Evolutionary conservation across 2,888 invertebrate genomes (phyloP).

Genomic region (Resseliella maxima): DNA sequence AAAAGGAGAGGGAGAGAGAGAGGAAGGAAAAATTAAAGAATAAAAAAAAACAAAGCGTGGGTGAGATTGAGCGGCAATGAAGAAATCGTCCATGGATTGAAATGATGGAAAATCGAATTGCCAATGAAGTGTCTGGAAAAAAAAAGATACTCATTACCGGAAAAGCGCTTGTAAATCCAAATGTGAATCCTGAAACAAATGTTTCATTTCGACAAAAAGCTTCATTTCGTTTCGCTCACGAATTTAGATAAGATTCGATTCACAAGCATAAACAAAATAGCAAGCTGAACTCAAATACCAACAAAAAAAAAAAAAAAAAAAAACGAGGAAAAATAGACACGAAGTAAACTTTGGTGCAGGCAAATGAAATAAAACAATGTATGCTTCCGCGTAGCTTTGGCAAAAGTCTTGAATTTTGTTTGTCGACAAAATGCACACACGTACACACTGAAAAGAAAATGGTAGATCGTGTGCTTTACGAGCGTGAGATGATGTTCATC

Average conservation of each 20-base stretch:
- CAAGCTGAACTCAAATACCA: too few species aligned
- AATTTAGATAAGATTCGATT: neutral
- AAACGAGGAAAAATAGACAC: too few species aligned
- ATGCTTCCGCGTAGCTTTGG: neutral
- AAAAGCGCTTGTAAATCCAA: slow-evolving; percentile 53
- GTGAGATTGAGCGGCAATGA: neutral
- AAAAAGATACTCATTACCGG: slow-evolving; percentile 34
- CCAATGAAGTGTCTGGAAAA: neutral
- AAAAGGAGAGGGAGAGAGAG: neutral
- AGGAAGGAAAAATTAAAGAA: too few species aligned
- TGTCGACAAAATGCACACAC: neutral
- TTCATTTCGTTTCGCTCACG: neutral
- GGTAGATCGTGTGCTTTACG: neutral
- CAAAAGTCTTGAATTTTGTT: neutral
- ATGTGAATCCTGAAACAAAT: slow-evolving; percentile 12
- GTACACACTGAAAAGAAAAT: neutral
- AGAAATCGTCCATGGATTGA: slow-evolving; percentile 16
- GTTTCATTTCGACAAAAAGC: slow-evolving; percentile 33
- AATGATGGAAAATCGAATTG: slow-evolving; percentile 39
- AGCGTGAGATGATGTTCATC: neutral
- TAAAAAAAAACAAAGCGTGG: too few species aligned
- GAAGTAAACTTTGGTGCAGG: neutral
- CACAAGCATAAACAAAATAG: neutral
- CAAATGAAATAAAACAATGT: slow-evolving; percentile 24
- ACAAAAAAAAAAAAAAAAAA: too few species aligned